Evolutionary conservation across 2,797 vertebrate genomes (phyloP).

Genomic region (Myioborus miniatus): DNA sequence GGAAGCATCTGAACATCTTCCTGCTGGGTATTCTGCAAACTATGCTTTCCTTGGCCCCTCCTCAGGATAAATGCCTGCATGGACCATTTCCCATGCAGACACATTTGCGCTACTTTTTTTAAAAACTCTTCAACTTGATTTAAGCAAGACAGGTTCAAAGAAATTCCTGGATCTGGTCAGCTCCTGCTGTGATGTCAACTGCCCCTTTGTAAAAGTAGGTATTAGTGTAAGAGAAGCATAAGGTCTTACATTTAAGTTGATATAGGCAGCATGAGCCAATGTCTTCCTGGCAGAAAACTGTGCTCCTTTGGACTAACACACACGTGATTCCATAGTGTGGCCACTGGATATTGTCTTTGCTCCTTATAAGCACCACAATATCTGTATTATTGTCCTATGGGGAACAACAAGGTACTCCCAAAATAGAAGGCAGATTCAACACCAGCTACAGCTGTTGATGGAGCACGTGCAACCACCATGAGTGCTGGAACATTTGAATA

Average conservation of each 20-base stretch:
- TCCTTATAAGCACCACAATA: not conserved
- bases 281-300: not conserved
- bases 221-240: not conserved
- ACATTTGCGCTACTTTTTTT: not conserved
- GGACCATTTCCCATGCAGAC: too few relatives aligned
- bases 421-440: not conserved
- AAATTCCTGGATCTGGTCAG: not conserved
- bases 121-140: not conserved
- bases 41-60: not conserved
- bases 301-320: not conserved
- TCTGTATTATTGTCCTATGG: not conserved
- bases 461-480: rapidly evolving
- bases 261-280: not conserved
- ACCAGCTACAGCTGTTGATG: not conserved
- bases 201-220: not conserved
- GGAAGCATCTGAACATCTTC: not conserved
- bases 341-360: not conserved
- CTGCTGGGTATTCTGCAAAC: not conserved
- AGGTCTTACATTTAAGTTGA: not conserved
- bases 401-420: not conserved
- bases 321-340: not conserved
- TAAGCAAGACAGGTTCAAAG: not conserved
- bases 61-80: not conserved
- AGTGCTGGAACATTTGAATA: not conserved
- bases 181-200: not conserved